Evolutionary conservation across 2,113 vertebrate genomes (phyloP), one percentile per base, ranked within the genome.

Genomic region (Cyanoderma ruficeps): DNA sequence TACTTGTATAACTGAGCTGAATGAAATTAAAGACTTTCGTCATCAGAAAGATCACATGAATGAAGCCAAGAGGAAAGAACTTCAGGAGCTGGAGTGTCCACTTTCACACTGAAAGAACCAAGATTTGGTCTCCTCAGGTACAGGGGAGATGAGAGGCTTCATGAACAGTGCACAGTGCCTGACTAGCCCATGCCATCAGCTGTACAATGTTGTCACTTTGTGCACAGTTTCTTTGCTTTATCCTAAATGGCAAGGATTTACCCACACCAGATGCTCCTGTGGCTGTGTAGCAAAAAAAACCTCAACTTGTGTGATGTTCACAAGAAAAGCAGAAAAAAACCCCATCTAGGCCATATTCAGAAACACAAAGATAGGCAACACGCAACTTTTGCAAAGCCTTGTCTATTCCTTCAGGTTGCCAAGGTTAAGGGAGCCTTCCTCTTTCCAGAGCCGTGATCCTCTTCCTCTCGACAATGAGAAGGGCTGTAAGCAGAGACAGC

Each of bases 401-500:
- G 0, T 53, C 35, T 77, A 33, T 20, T 42, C 59, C 47, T 50
- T 67, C 44, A 67, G 30, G 57, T 22, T 37, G 24, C 14, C 10
- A 47, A 20, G 33, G 30, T 14, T 27, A 86, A 64, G 25, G 64
- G 33, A 59, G 19, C 33, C 14, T 55, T 69, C 41, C 20, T 42
- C 31, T 46, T 75, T 19, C 30, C 41, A 44, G 57, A 68, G 33
- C 31, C 1, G 2, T 1, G 1, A 15, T 18, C 25, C 0, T 0
- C 28, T 37, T 81, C 41, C 69, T 68, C 46, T 63, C 0, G 0
- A 15, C 4, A 44, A 7, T 0, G 6, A 72, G 35, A 47, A 75
- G 28, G 44, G n/a, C 37, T 76, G 39, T 11, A 52, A 76, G 57
- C 15, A 79, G 68, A 92, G 20, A 57, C 13, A 52, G 46, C 12